These are phyloP conservation scores for Myathropa florea DNA, from an alignment of 2,888 invertebrate genomes.

Conservation along the genomic window DNA sequence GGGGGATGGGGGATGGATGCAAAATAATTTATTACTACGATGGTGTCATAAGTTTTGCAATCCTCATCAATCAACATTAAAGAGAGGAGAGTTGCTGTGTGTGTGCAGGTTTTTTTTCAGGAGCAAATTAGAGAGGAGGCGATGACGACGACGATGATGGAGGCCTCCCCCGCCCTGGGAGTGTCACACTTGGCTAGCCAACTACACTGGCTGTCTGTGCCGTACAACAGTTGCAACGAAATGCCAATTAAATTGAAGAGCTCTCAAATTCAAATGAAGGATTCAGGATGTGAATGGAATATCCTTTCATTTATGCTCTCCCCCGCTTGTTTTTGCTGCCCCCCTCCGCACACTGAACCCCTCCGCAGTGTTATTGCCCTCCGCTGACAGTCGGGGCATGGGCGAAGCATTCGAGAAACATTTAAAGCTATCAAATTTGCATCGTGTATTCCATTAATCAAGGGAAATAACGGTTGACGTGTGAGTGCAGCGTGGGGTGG, in stretches of 20 bases:
- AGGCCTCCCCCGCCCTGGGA: background rate
- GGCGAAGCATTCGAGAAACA: slow-evolving; percentile 47
- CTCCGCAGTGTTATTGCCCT: slow-evolving; percentile 14
- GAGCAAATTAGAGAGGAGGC: background rate
- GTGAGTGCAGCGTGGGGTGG: background rate
- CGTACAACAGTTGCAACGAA: slow-evolving; percentile 54
- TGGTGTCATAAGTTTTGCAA: slow-evolving; percentile 69
- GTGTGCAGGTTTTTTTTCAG: background rate
- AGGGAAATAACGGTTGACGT: slow-evolving; percentile 48
- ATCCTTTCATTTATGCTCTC: slow-evolving; percentile 5
- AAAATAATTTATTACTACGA: slow-evolving; percentile 63
- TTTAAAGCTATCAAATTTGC: slow-evolving; percentile 69
- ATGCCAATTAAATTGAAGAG: slow-evolving; percentile 69
- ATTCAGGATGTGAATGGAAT: slow-evolving; percentile 45
- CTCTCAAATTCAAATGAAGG: slow-evolving; percentile 67
- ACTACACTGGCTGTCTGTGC: background rate
- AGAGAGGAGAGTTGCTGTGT: slow-evolving; percentile 14
- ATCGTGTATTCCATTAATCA: slow-evolving; percentile 71
- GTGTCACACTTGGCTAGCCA: too few species aligned
- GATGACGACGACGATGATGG: background rate
- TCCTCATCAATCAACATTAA: slow-evolving; percentile 69
- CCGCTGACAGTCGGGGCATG: background rate
- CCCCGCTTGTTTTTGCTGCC: background rate
- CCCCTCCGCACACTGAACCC: too few species aligned
- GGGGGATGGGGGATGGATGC: slow-evolving; percentile 14